These are phyloP conservation scores for Caprella mutica DNA, from an alignment of 2,888 invertebrate genomes.

Conservation along the genomic window DNA sequence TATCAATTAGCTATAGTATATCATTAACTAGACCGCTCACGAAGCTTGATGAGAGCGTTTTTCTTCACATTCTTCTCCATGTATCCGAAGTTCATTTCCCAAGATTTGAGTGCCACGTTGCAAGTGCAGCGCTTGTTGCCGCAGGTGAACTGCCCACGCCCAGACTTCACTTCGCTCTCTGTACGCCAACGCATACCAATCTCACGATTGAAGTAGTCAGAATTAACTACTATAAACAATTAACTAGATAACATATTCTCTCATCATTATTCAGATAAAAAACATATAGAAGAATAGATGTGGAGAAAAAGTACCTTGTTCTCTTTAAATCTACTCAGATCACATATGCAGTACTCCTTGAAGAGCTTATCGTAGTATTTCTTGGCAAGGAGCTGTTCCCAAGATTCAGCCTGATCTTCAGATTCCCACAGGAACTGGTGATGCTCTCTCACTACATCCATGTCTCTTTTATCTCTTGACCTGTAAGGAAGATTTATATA, in stretches of 20 bases:
- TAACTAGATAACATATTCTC: slow-evolving; percentile 43
- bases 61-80: slow-evolving; percentile 71
- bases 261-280: neutral
- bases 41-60: slow-evolving; percentile 85
- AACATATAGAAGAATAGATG: neutral
- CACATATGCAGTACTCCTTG: slow-evolving; percentile 95
- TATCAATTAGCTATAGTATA: neutral
- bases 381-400: slow-evolving; percentile 85
- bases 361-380: slow-evolving; percentile 97
- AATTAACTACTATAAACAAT: too few species aligned
- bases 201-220: too few species aligned
- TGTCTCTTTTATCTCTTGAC: slow-evolving; percentile 67
- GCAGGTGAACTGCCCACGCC: slow-evolving; percentile 93
- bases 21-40: slow-evolving; percentile 8
- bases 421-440: slow-evolving; percentile 88
- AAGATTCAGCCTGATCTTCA: slow-evolving; percentile 57
- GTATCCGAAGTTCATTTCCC: slow-evolving; percentile 98
- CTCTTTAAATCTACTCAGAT: slow-evolving; percentile 46
- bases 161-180: slow-evolving; percentile 78
- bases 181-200: slow-evolving; percentile 84
- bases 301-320: neutral
- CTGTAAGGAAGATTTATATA: slow-evolving; percentile 41
- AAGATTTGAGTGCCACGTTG: slow-evolving; percentile 60
- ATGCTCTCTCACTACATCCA: slow-evolving; percentile 82
- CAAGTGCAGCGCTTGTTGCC: slow-evolving; percentile 68